Conservation (phyloP, 37 sponge, comb jelly and placozoan species). For the Axinella damicornis region DNA sequence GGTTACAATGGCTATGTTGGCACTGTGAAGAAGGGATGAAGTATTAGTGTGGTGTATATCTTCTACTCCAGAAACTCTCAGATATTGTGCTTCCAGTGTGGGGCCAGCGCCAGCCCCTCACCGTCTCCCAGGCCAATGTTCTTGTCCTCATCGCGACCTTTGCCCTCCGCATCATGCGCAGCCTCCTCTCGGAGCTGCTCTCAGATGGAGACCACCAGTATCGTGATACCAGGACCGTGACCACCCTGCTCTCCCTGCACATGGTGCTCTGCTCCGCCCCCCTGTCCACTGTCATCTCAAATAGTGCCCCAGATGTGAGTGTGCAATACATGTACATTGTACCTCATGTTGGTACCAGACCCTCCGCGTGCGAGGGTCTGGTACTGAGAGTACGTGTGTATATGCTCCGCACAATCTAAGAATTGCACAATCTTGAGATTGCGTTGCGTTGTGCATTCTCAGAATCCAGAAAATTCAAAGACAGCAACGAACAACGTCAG, state of each 20-base stretch:
- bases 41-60: too few species aligned
- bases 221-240: conserved; percentile 56
- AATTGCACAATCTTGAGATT: too few species aligned
- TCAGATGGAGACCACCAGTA: conserved; percentile 35
- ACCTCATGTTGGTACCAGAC: too few species aligned
- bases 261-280: conserved; percentile 75
- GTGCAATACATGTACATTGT: too few species aligned
- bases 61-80: conserved; percentile 46
- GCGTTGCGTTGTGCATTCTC: too few species aligned
- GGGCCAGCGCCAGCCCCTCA: conserved; percentile 63
- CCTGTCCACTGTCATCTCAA: conserved; percentile 52
- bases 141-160: conserved; percentile 40
- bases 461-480: too few species aligned
- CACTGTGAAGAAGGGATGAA: too few species aligned
- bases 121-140: conserved; percentile 31
- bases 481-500: too few species aligned
- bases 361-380: too few species aligned
- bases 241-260: conserved; percentile 45
- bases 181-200: conserved; percentile 36
- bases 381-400: too few species aligned
- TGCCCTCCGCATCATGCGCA: conserved; percentile 34
- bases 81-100: conserved; percentile 58
- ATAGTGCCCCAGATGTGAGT: conserved; percentile 55
- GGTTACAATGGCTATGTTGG: too few species aligned
- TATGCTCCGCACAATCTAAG: too few species aligned